These are phyloP conservation scores for Thysanoteuthis rhombus DNA, from an alignment of 2,888 invertebrate genomes.

Conservation along the genomic window DNA sequence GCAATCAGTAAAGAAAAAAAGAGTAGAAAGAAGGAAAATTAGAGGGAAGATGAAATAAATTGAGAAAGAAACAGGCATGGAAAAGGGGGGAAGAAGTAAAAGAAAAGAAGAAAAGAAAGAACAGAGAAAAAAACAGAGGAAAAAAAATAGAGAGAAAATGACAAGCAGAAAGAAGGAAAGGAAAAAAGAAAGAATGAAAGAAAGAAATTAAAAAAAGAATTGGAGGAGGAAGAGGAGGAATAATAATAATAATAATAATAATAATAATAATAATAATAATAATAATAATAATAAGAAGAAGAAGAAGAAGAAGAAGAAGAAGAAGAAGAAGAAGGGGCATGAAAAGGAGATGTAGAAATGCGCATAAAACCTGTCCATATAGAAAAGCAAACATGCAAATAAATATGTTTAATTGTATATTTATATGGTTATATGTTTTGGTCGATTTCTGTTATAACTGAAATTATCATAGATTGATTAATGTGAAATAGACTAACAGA, in stretches of 20 bases:
- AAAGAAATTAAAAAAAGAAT: neutral
- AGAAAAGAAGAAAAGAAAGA: neutral
- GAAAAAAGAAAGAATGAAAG: neutral
- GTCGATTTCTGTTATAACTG: no score
- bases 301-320: no score
- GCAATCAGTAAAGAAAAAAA: neutral
- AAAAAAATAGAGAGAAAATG: neutral
- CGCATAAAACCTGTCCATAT: no score
- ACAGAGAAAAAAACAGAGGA: neutral
- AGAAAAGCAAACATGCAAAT: no score
- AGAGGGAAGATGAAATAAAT: neutral
- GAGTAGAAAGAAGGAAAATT: neutral
- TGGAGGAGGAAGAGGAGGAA: neutral
- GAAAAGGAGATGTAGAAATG: no score
- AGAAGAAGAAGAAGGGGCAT: no score
- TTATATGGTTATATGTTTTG: no score
- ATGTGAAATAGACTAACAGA: no score
- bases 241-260: neutral
- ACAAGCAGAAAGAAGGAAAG: neutral
- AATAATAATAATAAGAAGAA: no score
- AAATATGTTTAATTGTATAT: no score
- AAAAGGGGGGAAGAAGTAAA: accelerated
- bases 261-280: no score
- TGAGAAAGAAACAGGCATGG: neutral
- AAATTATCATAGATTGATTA: no score